A percentile compares a stretch with the other conserved stretches of the same genome.
Evolutionary conservation across 2,797 vertebrate genomes (phyloP).

Genomic region (Enteromius afrohamiltoni): DNA sequence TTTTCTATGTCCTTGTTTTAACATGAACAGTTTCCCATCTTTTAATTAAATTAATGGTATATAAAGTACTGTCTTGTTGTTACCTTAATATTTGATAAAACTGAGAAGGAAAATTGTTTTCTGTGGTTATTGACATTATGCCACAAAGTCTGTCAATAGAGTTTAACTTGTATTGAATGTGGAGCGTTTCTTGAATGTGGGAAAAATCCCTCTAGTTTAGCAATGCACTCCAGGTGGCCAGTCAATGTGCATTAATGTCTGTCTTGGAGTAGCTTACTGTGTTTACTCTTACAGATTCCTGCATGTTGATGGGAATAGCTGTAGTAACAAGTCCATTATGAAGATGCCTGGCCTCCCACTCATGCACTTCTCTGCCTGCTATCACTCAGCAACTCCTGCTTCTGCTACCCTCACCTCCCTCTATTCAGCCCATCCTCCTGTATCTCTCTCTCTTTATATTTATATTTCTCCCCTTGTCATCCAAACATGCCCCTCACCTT

Average conservation of each 20-base stretch:
- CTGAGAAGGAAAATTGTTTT: not conserved
- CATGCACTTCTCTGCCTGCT: slow-evolving; percentile 43
- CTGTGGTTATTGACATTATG: not conserved
- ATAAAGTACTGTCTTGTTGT: not conserved
- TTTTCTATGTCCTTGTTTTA: not conserved
- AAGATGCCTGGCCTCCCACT: slow-evolving; percentile 47
- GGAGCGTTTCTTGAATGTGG: not conserved
- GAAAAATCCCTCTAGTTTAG: slow-evolving; percentile 20
- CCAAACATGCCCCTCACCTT: slow-evolving; percentile 32
- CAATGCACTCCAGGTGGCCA: slow-evolving; percentile 9
- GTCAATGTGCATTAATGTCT: slow-evolving; percentile 30
- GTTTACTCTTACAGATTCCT: slow-evolving; percentile 28
- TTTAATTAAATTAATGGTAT: not conserved
- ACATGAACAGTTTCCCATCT: not conserved
- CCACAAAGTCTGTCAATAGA: not conserved
- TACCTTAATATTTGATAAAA: not conserved
- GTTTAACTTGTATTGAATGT: not conserved
- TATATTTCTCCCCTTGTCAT: slow-evolving; percentile 32
- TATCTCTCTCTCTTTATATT: slow-evolving; percentile 22
- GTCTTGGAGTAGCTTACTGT: slow-evolving; percentile 8
- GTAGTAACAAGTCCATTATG: slow-evolving; percentile 54
- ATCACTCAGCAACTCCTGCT: slow-evolving; percentile 39
- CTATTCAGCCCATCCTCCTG: not conserved
- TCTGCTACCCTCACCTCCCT: slow-evolving; percentile 12
- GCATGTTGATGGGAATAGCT: slow-evolving; percentile 46